Percentiles rank a stretch among this genome's conserved stretches.
Evolutionary conservation across 2,888 invertebrate genomes (phyloP).

Genomic region (Smittia sp.): DNA sequence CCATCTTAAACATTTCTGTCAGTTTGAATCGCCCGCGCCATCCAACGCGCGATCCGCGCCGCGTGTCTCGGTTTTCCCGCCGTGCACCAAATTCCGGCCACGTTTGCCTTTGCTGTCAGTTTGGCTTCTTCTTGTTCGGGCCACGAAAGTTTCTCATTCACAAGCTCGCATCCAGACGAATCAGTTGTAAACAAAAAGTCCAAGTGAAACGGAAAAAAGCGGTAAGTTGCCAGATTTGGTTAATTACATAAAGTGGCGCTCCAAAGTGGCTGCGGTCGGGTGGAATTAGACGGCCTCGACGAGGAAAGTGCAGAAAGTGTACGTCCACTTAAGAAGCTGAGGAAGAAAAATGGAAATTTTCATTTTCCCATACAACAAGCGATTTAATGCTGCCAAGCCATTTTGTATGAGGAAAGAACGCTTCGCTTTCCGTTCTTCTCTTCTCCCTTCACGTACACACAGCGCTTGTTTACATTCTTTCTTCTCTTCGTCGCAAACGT

Average conservation of each 20-base stretch:
- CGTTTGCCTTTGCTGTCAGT: not conserved
- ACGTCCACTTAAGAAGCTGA: not conserved
- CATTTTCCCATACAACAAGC: not conserved
- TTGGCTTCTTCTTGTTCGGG: not conserved
- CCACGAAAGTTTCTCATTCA: not conserved
- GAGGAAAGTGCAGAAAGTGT: not conserved
- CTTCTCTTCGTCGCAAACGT: not conserved
- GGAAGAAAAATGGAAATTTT: not conserved
- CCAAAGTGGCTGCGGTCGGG: not conserved
- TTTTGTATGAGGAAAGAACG: constrained; percentile 39
- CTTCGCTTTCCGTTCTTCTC: constrained; percentile 4
- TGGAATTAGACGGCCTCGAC: not conserved
- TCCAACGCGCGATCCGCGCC: too few relatives aligned
- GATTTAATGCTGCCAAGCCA: constrained; percentile 22
- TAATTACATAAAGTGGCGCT: not conserved
- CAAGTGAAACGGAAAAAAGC: constrained; percentile 32
- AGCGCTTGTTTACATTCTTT: constrained; percentile 33
- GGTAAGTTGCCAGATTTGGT: constrained; percentile 24
- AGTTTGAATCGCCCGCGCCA: too few relatives aligned
- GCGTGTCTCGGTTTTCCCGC: too few relatives aligned
- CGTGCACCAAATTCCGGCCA: too few relatives aligned
- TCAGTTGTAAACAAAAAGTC: constrained; percentile 5
- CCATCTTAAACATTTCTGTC: too few relatives aligned
- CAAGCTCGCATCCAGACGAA: not conserved
- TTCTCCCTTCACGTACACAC: constrained; percentile 34